phyloP scores from a whole-genome alignment of 2,113 vertebrate genomes.

The Acinonyx jubatus region DNA sequence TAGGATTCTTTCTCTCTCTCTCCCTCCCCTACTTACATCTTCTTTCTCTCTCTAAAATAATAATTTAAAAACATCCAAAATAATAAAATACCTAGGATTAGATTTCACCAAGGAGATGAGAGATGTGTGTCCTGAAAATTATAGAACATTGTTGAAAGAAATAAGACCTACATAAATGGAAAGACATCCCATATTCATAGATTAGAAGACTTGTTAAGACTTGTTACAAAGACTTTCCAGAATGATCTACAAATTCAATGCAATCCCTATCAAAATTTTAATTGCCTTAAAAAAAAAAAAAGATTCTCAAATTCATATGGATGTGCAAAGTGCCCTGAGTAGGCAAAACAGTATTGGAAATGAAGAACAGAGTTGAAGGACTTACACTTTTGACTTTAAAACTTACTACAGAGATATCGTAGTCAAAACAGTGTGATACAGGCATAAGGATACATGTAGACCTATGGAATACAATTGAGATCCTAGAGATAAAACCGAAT shows the following conservation, averaged over 20 bases:
- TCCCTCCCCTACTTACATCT: too few species aligned
- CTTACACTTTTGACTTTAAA: background rate
- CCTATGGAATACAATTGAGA: background rate
- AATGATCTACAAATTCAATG: background rate
- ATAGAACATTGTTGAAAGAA: background rate
- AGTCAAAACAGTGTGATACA: background rate
- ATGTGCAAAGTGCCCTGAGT: background rate
- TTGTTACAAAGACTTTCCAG: background rate
- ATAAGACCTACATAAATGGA: background rate
- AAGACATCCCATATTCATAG: background rate
- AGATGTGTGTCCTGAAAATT: background rate
- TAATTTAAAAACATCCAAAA: background rate
- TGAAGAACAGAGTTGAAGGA: background rate
- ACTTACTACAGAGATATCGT: background rate
- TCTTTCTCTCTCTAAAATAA: too few species aligned
- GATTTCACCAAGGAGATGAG: background rate
- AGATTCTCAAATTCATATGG: background rate
- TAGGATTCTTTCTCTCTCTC: too few species aligned
- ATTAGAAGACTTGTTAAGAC: background rate
- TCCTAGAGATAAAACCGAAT: background rate
- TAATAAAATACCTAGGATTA: background rate
- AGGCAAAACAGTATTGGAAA: background rate
- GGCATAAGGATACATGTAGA: background rate
- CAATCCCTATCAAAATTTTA: background rate
- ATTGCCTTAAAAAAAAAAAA: background rate